Evolutionary conservation across 1,140 invertebrate species (phyloP).

Genomic region (Trachymyrmex septentrionalis): DNA sequence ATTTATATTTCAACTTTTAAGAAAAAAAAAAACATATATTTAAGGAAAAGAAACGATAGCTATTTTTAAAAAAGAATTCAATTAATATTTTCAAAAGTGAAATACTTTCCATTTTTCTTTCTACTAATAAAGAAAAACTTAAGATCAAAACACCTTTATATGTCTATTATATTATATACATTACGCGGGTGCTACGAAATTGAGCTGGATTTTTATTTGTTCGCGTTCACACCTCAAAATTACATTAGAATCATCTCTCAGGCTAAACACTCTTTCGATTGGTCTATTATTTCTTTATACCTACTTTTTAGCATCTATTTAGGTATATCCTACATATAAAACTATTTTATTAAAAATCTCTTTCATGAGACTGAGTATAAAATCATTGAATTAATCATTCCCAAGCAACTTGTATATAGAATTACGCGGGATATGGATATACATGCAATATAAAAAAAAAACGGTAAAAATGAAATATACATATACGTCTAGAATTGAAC

Average conservation of each 20-base stretch:
- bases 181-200: background rate
- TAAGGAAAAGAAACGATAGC: too few species aligned
- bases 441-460: background rate
- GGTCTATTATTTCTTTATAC: background rate
- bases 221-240: background rate
- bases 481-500: background rate
- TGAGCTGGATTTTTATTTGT: constrained; percentile 4
- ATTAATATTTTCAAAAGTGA: background rate
- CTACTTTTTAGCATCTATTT: background rate
- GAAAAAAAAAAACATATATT: background rate
- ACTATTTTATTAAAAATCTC: constrained; percentile 11
- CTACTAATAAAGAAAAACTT: background rate
- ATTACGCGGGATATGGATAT: background rate
- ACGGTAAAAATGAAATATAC: background rate
- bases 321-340: constrained; percentile 2
- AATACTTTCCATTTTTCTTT: background rate
- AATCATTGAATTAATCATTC: background rate
- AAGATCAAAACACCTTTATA: background rate
- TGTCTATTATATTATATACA: constrained; percentile 26
- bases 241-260: background rate
- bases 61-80: background rate
- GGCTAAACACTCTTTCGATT: background rate
- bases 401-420: constrained; percentile 2
- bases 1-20: background rate
- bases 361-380: constrained; percentile 4